These are phyloP conservation scores for Drepana arcuata DNA, from an alignment of 1,140 invertebrate species.

Conservation along the genomic window DNA sequence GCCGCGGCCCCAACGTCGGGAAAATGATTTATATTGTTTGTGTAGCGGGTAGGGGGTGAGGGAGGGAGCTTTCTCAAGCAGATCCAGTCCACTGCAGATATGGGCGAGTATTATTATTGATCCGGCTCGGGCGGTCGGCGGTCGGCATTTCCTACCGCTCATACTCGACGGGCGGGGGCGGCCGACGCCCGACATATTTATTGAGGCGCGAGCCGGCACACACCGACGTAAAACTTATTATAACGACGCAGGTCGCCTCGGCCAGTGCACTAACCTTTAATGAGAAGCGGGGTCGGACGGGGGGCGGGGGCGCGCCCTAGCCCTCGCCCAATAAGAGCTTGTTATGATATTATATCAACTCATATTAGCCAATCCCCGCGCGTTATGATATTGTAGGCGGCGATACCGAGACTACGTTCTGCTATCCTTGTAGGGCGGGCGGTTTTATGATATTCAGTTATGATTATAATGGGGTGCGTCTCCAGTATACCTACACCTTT, in stretches of 20 bases:
- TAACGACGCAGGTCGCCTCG: constrained; percentile 43
- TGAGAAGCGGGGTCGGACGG: constrained; percentile 34
- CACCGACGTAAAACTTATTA: constrained; percentile 59
- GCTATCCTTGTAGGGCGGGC: constrained; percentile 62
- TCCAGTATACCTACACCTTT: too few relatives aligned
- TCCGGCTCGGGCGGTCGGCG: constrained; percentile 55
- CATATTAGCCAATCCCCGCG: constrained; percentile 56
- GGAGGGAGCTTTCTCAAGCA: constrained; percentile 65
- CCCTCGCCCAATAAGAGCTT: constrained; percentile 52
- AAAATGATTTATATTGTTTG: constrained; percentile 72
- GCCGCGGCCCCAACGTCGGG: constrained; percentile 41
- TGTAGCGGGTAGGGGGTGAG: constrained; percentile 40
- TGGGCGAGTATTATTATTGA: constrained; percentile 71
- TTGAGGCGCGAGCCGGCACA: constrained; percentile 45
- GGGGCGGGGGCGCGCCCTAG: constrained; percentile 25
- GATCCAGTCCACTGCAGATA: constrained; percentile 69
- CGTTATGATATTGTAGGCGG: constrained; percentile 71
- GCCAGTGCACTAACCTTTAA: constrained; percentile 62
- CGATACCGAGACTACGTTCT: constrained; percentile 37
- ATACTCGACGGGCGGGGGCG: constrained; percentile 47
- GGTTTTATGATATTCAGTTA: constrained; percentile 66
- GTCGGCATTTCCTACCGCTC: constrained; percentile 64
- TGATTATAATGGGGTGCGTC: constrained; percentile 65
- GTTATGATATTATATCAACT: constrained; percentile 72
- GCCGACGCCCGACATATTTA: constrained; percentile 54